phyloP scores from a whole-genome alignment of 92 coral and sea anemone genomes.

The Blastomussa wellsi region DNA sequence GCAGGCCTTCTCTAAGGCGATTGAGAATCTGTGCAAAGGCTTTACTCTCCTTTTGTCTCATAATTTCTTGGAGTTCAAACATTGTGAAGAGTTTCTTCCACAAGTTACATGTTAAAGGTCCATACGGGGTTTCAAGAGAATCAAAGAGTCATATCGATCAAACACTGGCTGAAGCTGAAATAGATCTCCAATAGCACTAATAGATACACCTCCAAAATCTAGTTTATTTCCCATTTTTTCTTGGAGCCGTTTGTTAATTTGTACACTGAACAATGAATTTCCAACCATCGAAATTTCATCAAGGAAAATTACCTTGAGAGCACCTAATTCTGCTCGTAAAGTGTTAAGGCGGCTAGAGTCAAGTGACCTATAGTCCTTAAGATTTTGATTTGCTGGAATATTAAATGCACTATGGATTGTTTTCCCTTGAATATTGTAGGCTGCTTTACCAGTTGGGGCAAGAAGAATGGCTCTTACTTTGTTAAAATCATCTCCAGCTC shows the following conservation, averaged over 20 bases:
- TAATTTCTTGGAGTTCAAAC: no score
- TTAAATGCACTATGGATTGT: constrained; percentile 43
- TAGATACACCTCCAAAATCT: constrained; percentile 14
- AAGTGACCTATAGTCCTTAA: constrained; percentile 8
- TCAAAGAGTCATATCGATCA: constrained; percentile 14
- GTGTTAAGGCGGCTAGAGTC: constrained; percentile 14
- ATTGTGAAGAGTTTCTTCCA: no score
- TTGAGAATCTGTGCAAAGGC: no score
- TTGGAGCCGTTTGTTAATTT: no score
- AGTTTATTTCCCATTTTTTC: neutral
- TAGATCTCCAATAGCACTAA: constrained; percentile 13
- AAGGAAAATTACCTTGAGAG: no score
- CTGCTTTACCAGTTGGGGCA: no score
- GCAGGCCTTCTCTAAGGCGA: constrained; percentile 45
- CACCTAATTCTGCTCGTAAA: neutral
- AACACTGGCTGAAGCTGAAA: constrained; percentile 20
- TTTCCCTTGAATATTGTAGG: constrained; percentile 54
- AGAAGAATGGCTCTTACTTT: constrained; percentile 44
- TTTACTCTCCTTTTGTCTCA: constrained; percentile 55
- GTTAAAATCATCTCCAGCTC: no score
- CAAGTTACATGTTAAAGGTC: constrained; percentile 33
- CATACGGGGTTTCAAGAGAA: constrained; percentile 17
- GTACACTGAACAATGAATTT: no score
- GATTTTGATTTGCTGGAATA: constrained; percentile 21
- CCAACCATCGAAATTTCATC: no score